phyloP scores from a whole-genome alignment of 2,888 invertebrate species.

The Eucera pruinosa region DNA sequence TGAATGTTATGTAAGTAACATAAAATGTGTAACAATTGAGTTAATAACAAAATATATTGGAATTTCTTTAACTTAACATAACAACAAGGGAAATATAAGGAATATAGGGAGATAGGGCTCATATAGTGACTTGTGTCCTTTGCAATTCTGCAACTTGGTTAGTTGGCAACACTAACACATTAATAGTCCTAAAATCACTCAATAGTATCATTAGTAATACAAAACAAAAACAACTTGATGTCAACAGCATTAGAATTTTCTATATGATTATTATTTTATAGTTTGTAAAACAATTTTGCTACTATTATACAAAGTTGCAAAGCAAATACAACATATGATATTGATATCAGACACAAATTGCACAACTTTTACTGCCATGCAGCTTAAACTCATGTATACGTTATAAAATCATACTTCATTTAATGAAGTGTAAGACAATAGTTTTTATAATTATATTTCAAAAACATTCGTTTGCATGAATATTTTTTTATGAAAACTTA shows the following conservation, averaged over 20 bases:
- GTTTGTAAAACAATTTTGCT: constrained; percentile 37
- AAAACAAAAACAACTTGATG: constrained; percentile 72
- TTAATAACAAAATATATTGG: constrained; percentile 20
- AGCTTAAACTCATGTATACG: constrained; percentile 42
- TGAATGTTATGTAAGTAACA: constrained; percentile 9
- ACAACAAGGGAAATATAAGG: constrained; percentile 46
- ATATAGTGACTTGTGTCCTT: constrained; percentile 82
- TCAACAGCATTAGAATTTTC: constrained; percentile 50
- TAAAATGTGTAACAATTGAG: constrained; percentile 22
- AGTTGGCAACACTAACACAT: constrained; percentile 83
- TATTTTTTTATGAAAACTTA: not conserved
- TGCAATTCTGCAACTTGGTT: constrained; percentile 82
- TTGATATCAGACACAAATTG: constrained; percentile 52
- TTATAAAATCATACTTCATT: not conserved
- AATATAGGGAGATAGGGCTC: constrained; percentile 79
- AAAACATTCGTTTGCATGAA: not conserved
- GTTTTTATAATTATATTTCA: not conserved
- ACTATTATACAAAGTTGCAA: constrained; percentile 56
- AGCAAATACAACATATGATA: constrained; percentile 57
- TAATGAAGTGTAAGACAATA: constrained; percentile 2
- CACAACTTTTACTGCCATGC: constrained; percentile 64
- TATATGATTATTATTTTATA: constrained; percentile 25
- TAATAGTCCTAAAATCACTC: constrained; percentile 83
- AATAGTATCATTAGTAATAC: constrained; percentile 82
- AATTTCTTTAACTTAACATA: constrained; percentile 9